Evolutionary conservation across 2,888 invertebrate genomes (phyloP), one percentile per base, ranked within the genome.

Genomic region (Tuta absoluta): DNA sequence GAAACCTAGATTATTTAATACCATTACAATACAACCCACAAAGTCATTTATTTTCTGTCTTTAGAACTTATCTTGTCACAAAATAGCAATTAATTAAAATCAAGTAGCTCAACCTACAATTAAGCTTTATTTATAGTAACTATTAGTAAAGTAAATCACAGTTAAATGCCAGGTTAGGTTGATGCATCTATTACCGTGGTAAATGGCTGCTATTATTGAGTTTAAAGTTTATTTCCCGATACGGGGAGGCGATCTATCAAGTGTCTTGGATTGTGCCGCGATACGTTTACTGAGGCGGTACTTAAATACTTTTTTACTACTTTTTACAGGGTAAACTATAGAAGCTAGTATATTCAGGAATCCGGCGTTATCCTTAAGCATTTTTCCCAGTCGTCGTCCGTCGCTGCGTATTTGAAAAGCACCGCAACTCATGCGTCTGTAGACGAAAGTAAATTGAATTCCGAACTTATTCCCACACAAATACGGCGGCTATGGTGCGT

Each of bases 81-180:
- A 45, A 45, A 17, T n/a, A n/a, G 45, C 45, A 45, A 45, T 45
- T 17, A 45, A 45, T 45, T 45, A 45, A 45, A 45, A 41, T 41
- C 41, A 14, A 7, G n/a, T 45, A 2, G 33, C 45, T 45, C 1
- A n/a, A 45, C 45, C 45, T 45, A 45, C 45, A 45, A 45, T 45
- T 45, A 45, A 45, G 45, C 45, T 45, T 45, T n/a, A 45, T 45
- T 45, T 45, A 45, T 45, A n/a, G 45, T 45, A 45, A 17, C 45
- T 45, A 45, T 45, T 45, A 45, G 45, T 45, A 17, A 45, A 45
- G 45, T 45, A 45, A 45, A 45, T 45, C 45, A 45, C 45, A 45
- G 45, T 45, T 45, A 45, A 45, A 45, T 45, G 17, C 45, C 45
- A n/a, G 45, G 41, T 41, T 41, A 45, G 17, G 45, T 45, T 17